Base-by-base conservation (phyloP, 1,140 invertebrate species). In the Carcinoscorpius rotundicauda region DNA sequence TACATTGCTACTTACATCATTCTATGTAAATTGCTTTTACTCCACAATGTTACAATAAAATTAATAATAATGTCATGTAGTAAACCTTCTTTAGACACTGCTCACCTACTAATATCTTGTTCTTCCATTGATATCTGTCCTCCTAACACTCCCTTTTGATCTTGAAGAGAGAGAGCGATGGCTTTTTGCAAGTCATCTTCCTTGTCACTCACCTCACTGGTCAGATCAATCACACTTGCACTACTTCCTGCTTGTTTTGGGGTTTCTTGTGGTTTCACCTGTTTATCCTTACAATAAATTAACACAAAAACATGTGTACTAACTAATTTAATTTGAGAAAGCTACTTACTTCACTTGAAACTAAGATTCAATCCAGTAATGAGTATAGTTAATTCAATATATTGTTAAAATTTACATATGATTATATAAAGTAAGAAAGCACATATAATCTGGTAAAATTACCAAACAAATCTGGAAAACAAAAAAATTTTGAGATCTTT, bases 111-210 rank as follows among this genome's bases (percentile, higher is more conserved):
- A 4, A 68, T 68, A 58, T 68, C 67, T 61, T 66, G 64, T n/a
- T 68, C 67, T 61, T 68, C 67, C 64, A 66, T 63, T 6, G 67
- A 57, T 5, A 68, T 64, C n/a, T 68, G 67, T 8, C 67, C 67
- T 2, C 67, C 67, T 5, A 68, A 61, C 9, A 62, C 67, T 4
- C 58, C 61, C 8, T 67, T 56, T 51, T 68, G 67, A n/a, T 68
- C 67, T 65, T 65, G 63, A 5, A 68, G 51, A 51, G 67, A 68
- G n/a, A 68, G 49, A 10, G 67, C 77, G 58, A 80, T 80, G 48
- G 79, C 79, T 71, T 78, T 76, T 66, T 78, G 76, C 9, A 80
- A 64, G 51, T 68, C 67, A 59, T 80, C 73, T 49, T 75, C 75
- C 62, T 74, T 76, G 61, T 76, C 74, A 9, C 62, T 49, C 57